Base-by-base conservation (phyloP, 2,888 invertebrate species). In the Microchrysa polita region DNA sequence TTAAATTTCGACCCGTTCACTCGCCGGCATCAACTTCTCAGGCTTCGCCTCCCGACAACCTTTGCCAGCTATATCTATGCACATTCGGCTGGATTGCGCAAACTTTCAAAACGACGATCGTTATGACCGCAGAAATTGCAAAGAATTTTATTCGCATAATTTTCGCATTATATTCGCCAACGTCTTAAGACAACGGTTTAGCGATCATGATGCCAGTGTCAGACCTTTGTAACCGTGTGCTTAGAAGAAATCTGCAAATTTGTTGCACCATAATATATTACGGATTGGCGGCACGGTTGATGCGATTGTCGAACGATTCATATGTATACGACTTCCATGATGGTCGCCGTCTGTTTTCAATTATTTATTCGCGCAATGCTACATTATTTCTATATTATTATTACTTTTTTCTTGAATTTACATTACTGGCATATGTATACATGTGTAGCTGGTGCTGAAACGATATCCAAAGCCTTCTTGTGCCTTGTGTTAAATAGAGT, bases 141-240 rank as follows among this genome's bases (percentile, higher is more conserved):
- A 65, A 22, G 23, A 57, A 69, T 69, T 69, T 69, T 69, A 69
- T 55, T 69, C 55, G 69, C 69, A 69, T 69, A 69, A 69, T 69
- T 69, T 69, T 69, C 69, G 55, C 57, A 69, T 69, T 69, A 69
- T 69, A 20, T 20, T 57, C 69, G 69, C 69, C 55, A 40, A 57
- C 55, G 52, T 27, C 55, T 55, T 40, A 22, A 23, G 40, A 18
- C 55, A 55, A 23, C 27, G 57, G 34, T 34, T 57, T 22, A 40
- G 63, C 65, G 42, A 65, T n/a, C 48, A 22, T 9, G 48, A n/a
- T 14, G 16, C 22, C 44, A 34, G 27, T n/a, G n/a, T n/a, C n/a
- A n/a, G n/a, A n/a, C n/a, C n/a, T n/a, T n/a, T n/a, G n/a, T 7
- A 34, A 34, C 27, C 2, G 7, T 34, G 27, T 34, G 27, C 27